Evolutionary conservation across 2,888 invertebrate species (phyloP), one percentile per base, ranked within the genome.

Genomic region (Pyralis farinalis): DNA sequence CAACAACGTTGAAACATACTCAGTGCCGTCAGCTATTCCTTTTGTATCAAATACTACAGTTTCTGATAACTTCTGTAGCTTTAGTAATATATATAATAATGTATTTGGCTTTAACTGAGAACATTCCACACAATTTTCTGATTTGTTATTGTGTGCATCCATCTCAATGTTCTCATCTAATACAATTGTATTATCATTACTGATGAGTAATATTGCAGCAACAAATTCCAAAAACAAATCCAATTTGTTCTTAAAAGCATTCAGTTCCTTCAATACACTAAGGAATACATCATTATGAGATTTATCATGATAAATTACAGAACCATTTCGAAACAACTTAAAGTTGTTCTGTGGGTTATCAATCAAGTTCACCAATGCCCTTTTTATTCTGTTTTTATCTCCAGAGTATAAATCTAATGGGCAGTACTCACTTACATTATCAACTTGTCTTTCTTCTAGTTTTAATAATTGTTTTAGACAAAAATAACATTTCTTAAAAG

Each of bases 341-440:
- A 93, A 80, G 65, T 93, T 93, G 63, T 93, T 93, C 56, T 93
- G 93, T 34, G 93, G 93, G 53, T 90, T 90, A 8, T 76, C 57
- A 10, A 91, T 68, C 25, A 93, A 66, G 38, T 74, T 82, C 33
- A 70, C 47, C 9, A 93, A 51, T 7, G 93, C 90, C 51, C 63
- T 62, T 53, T 81, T 90, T 91, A 93, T 93, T 60, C 91, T 78
- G 8, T 47, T 44, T 49, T 63, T 78, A 44, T 90, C 72, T 30
- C 93, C 94, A 46, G 94, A 94, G 78, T 93, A 94, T 22, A 94
- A 77, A 64, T 94, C 92, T 41, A 94, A 67, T 0, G 94, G 94
- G 56, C 94, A 94, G 62, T 94, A 94, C n/a, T 74, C 66, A 61
- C 93, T 93, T 30, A 82, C 73, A 3, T 61, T 56, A 21, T 71